These are phyloP conservation scores for Blastobasis adustella DNA, from an alignment of 2,888 invertebrate species.

Conservation along the genomic window DNA sequence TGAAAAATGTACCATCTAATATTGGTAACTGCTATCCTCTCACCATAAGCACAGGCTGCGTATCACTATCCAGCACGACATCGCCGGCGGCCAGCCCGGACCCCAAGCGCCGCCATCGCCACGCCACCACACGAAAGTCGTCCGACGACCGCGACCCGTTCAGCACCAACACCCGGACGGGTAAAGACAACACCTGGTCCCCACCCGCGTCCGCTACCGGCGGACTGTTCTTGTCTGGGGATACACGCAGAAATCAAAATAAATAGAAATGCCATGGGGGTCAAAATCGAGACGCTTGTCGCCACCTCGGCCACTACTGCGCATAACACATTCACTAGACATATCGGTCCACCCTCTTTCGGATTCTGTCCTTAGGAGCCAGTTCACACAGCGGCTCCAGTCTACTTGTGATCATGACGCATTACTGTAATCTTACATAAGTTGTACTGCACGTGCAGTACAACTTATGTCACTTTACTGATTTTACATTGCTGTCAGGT, in stretches of 20 bases:
- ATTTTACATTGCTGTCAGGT: too few species aligned
- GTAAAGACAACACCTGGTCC: constrained; percentile 85
- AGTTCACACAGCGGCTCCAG: too few species aligned
- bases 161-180: constrained; percentile 83
- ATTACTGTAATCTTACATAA: too few species aligned
- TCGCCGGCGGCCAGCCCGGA: constrained; percentile 88
- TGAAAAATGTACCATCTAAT: too few species aligned
- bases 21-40: constrained; percentile 8
- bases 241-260: constrained; percentile 3
- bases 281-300: too few species aligned
- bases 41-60: constrained; percentile 80
- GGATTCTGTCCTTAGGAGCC: too few species aligned
- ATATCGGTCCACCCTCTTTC: too few species aligned
- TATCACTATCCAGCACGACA: constrained; percentile 84
- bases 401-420: too few species aligned
- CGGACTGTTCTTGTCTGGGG: constrained; percentile 89
- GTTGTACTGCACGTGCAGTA: too few species aligned
- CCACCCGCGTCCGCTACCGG: constrained; percentile 93
- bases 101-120: constrained; percentile 87
- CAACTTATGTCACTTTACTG: too few species aligned
- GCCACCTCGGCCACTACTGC: too few species aligned
- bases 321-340: too few species aligned
- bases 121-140: constrained; percentile 89
- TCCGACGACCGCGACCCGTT: constrained; percentile 91
- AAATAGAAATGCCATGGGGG: neutral